phyloP scores from a whole-genome alignment of 2,888 invertebrate genomes.

The Beris chalybata region DNA sequence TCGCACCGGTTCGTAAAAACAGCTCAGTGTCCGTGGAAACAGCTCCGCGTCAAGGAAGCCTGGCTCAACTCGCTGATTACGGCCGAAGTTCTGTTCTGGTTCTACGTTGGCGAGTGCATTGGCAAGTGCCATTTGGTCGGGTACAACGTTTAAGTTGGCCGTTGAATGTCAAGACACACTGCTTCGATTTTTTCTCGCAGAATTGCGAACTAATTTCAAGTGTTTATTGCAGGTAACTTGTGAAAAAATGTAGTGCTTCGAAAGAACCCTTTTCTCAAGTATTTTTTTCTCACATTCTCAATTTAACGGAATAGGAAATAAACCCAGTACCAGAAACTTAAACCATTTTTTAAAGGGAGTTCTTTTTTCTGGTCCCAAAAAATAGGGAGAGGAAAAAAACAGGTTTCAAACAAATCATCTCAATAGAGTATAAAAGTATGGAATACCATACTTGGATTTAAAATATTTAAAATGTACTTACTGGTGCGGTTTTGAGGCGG shows the following conservation, averaged over 20 bases:
- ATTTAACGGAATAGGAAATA: too few relatives aligned
- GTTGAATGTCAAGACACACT: background rate
- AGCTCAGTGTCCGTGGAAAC: too few relatives aligned
- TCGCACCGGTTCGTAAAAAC: constrained; percentile 72
- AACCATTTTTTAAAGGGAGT: too few relatives aligned
- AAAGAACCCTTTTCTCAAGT: too few relatives aligned
- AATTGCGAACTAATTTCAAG: background rate
- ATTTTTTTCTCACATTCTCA: too few relatives aligned
- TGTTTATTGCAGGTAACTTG: constrained; percentile 14
- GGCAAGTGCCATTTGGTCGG: constrained; percentile 91
- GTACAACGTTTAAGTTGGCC: constrained; percentile 69
- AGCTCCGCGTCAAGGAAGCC: constrained; percentile 83
- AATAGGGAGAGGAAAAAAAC: too few relatives aligned
- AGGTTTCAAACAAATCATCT: too few relatives aligned
- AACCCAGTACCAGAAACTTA: too few relatives aligned
- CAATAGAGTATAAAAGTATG: too few relatives aligned
- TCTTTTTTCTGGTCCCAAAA: too few relatives aligned
- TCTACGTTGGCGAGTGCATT: constrained; percentile 95
- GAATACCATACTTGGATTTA: too few relatives aligned
- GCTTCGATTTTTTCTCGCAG: too few relatives aligned
- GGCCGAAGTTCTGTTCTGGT: constrained; percentile 91
- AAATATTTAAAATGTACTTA: constrained; percentile 60
- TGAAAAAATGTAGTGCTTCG: background rate
- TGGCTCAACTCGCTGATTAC: constrained; percentile 89
- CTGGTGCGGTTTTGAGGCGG: constrained; percentile 80